Percentiles rank a stretch among this genome's conserved stretches.
phyloP scores from a whole-genome alignment of 1,140 invertebrate genomes.

The Agrilus planipennis region DNA sequence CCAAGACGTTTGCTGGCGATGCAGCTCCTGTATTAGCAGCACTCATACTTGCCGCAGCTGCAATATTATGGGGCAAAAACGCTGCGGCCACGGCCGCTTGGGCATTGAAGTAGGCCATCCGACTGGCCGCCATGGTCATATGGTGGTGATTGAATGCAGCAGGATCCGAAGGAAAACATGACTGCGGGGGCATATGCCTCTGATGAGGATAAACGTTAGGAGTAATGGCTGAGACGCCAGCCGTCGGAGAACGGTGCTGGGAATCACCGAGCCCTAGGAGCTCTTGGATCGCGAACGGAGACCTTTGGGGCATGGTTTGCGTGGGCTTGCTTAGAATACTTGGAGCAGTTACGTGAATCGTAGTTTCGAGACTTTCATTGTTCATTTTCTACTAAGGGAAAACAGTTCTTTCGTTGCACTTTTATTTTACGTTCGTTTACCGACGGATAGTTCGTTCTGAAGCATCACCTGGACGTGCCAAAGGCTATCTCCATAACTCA shows the following conservation, averaged over 20 bases:
- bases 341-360: conserved; percentile 34
- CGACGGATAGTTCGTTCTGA: too few relatives aligned
- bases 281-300: conserved; percentile 86
- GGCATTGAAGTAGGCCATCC: conserved; percentile 78
- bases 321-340: conserved; percentile 33
- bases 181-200: conserved; percentile 29
- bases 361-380: conserved; percentile 31
- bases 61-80: conserved; percentile 60
- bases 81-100: conserved; percentile 78
- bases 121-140: conserved; percentile 55
- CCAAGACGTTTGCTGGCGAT: conserved; percentile 19
- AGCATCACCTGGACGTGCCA: too few relatives aligned
- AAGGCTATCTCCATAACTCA: too few relatives aligned
- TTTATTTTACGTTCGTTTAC: too few relatives aligned
- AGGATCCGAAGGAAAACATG: conserved; percentile 31
- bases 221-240: conserved; percentile 34
- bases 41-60: conserved; percentile 34
- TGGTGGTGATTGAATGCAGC: conserved; percentile 45
- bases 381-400: conserved; percentile 30
- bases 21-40: conserved; percentile 20
- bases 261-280: conserved; percentile 60
- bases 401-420: too few relatives aligned
- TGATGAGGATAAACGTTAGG: conserved; percentile 33
- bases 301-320: conserved; percentile 62
- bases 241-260: conserved; percentile 37